phyloP scores from a whole-genome alignment of 2,888 invertebrate species.

The Diaprepes abbreviatus region DNA sequence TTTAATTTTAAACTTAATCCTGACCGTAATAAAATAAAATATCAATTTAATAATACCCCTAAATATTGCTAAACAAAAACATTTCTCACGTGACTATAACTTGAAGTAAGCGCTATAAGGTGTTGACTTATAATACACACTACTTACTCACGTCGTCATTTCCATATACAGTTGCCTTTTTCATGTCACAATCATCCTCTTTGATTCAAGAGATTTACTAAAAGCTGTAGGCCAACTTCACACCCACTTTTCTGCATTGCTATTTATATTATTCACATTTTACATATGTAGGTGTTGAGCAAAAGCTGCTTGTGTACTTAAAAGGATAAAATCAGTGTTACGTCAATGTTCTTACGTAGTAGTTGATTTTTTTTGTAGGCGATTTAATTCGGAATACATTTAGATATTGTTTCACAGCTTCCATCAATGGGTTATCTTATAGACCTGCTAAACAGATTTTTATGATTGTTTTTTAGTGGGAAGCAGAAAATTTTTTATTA shows the following conservation, averaged over 20 bases:
- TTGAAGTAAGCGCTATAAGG: too few relatives aligned
- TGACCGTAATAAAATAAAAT: too few relatives aligned
- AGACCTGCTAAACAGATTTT: too few relatives aligned
- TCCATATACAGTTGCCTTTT: conserved; percentile 16
- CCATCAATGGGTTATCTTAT: neutral
- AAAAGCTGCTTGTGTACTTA: conserved; percentile 28
- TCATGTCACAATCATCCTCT: conserved; percentile 12
- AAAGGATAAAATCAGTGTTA: conserved; percentile 31
- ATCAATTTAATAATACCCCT: too few relatives aligned
- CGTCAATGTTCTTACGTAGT: conserved; percentile 32
- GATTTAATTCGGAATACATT: conserved; percentile 9
- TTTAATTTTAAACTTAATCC: too few relatives aligned
- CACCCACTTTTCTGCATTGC: conserved; percentile 42
- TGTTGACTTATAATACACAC: too few relatives aligned
- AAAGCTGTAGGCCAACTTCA: conserved; percentile 32
- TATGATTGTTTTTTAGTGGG: too few relatives aligned
- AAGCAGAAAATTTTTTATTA: too few relatives aligned
- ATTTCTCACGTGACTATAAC: too few relatives aligned
- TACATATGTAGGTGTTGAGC: conserved; percentile 26
- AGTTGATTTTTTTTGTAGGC: neutral
- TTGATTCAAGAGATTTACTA: conserved; percentile 28
- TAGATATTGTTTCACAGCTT: neutral
- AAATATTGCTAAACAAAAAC: too few relatives aligned
- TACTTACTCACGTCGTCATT: conserved; percentile 12
- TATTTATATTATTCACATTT: conserved; percentile 42